Evolutionary conservation across 2,888 invertebrate species (phyloP).

Genomic region (Drosophila robusta): DNA sequence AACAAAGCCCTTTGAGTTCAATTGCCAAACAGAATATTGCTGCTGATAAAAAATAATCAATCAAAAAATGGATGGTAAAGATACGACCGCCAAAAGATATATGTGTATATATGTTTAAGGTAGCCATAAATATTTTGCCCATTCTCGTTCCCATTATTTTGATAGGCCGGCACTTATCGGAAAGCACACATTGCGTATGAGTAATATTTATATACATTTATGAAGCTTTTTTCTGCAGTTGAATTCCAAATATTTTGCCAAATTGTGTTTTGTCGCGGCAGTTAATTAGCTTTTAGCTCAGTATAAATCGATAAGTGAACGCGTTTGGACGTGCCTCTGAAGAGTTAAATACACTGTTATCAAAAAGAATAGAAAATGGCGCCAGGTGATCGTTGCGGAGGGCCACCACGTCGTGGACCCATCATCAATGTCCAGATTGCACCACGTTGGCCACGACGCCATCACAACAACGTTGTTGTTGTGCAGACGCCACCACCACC

Average conservation of each 20-base stretch:
- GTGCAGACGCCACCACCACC: conserved; percentile 67
- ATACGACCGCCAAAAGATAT: conserved; percentile 1
- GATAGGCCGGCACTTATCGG: conserved; percentile 10
- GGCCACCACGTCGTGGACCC: conserved; percentile 74
- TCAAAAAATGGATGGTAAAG: background rate
- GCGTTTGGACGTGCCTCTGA: conserved; percentile 41
- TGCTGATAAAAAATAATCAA: background rate
- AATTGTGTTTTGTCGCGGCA: background rate
- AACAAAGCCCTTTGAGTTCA: background rate
- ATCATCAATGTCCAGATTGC: conserved; percentile 74
- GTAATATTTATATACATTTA: conserved; percentile 31
- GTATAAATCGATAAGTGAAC: conserved; percentile 34
- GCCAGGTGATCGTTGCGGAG: conserved; percentile 67
- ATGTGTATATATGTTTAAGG: background rate
- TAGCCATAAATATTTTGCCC: conserved; percentile 7
- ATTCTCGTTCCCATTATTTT: background rate
- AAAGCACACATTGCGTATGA: conserved; percentile 48
- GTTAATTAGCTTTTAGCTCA: conserved; percentile 29
- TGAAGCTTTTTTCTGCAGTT: conserved; percentile 32
- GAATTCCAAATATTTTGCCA: background rate
- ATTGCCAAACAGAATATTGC: background rate
- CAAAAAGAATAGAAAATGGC: conserved; percentile 45
- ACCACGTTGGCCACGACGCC: conserved; percentile 74
- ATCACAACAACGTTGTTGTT: conserved; percentile 62
- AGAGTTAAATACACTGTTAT: background rate